Conservation (phyloP, 2,113 vertebrate species). For the Chaetops frenatus region DNA sequence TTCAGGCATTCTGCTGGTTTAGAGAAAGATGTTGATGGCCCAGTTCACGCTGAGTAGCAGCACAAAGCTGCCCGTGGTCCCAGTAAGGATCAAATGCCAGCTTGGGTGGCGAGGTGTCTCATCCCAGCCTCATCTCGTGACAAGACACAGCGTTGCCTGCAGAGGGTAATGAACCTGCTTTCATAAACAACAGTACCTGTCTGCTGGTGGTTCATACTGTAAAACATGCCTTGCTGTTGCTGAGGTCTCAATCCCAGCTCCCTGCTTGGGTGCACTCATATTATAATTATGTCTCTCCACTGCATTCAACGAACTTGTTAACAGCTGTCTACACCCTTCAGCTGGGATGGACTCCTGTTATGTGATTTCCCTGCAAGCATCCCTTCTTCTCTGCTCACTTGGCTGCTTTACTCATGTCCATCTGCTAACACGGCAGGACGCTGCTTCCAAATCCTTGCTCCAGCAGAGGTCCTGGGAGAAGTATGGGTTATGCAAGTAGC, state of each 20-base stretch:
- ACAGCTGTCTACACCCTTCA: neutral
- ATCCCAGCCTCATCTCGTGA: neutral
- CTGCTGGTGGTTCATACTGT: neutral
- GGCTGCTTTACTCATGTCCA: neutral
- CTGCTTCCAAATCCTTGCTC: neutral
- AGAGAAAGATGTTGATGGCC: neutral
- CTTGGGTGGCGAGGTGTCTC: neutral
- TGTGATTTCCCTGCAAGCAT: neutral
- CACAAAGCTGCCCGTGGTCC: neutral
- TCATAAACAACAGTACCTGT: neutral
- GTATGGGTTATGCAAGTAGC: neutral
- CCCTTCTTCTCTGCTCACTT: conserved; percentile 15
- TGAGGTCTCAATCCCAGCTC: neutral
- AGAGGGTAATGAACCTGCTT: neutral
- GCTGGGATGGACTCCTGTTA: neutral
- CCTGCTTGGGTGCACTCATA: neutral
- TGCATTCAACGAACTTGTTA: neutral
- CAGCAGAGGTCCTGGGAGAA: neutral
- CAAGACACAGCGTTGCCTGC: neutral
- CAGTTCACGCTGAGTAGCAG: neutral
- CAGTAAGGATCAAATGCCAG: neutral
- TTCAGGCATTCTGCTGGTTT: neutral
- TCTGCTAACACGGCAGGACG: conserved; percentile 14
- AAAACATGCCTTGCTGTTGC: neutral
- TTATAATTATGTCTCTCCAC: neutral